These are phyloP conservation scores for Castor canadensis DNA, from an alignment of 2,113 vertebrate genomes.

Conservation along the genomic window DNA sequence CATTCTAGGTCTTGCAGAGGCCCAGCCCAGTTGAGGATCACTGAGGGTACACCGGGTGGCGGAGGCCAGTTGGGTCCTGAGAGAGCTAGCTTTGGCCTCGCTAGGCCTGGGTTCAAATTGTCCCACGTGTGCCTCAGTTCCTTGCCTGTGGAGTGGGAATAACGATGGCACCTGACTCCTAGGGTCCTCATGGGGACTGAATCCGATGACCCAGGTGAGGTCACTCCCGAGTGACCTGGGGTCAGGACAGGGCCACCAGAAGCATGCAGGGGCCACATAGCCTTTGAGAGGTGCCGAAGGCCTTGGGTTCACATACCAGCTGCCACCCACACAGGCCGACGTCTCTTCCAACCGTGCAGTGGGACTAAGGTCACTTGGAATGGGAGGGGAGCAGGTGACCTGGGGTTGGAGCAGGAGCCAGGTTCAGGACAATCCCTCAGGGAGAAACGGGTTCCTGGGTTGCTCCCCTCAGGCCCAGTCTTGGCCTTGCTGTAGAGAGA, in stretches of 20 bases:
- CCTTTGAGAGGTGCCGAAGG: conserved; percentile 71
- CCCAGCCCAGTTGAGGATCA: not conserved
- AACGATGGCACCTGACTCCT: rapidly evolving
- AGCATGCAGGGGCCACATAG: not conserved
- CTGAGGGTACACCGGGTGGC: rapidly evolving
- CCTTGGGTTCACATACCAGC: conserved; percentile 58
- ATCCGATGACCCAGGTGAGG: not conserved
- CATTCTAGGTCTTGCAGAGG: not conserved
- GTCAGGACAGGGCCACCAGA: conserved; percentile 26
- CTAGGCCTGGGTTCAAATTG: not conserved
- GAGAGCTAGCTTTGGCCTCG: rapidly evolving
- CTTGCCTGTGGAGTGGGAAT: not conserved
- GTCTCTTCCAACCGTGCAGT: conserved; percentile 12
- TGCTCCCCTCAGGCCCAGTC: not conserved
- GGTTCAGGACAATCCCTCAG: not conserved
- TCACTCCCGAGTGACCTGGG: not conserved
- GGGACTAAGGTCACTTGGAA: conserved; percentile 73
- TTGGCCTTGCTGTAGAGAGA: rapidly evolving
- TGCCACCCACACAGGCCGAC: conserved; percentile 72
- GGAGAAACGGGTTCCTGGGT: not conserved
- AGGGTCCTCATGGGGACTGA: not conserved
- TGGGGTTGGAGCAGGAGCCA: not conserved
- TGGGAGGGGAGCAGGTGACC: not conserved
- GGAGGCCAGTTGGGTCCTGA: not conserved
- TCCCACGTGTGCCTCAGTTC: not conserved